These are phyloP conservation scores for Euzetes globulus DNA, from an alignment of 2,888 invertebrate genomes.

Conservation along the genomic window DNA sequence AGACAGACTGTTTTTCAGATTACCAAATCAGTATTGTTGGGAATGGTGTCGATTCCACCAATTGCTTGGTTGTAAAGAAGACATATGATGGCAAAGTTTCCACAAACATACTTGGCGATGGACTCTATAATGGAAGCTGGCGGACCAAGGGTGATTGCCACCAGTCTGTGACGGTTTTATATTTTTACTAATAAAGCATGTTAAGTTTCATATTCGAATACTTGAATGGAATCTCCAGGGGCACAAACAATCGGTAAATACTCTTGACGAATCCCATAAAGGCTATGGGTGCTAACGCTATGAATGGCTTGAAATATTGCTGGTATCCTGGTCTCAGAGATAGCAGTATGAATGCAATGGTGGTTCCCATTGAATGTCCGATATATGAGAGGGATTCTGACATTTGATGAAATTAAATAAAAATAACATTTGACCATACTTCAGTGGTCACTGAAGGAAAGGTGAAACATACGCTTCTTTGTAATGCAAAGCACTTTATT, in stretches of 20 bases:
- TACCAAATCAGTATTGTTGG: too few species aligned
- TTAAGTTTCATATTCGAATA: neutral
- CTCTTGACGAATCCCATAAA: conserved; percentile 9
- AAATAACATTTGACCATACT: neutral
- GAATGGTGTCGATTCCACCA: too few species aligned
- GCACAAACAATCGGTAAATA: neutral
- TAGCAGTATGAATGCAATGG: conserved; percentile 20
- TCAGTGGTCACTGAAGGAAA: too few species aligned
- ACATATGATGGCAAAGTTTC: too few species aligned
- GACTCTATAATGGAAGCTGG: too few species aligned
- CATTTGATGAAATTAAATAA: neutral
- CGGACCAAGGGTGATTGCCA: too few species aligned
- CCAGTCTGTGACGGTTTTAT: too few species aligned
- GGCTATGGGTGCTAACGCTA: conserved; percentile 31
- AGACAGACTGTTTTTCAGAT: too few species aligned
- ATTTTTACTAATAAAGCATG: too few species aligned
- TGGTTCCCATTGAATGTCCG: conserved; percentile 27
- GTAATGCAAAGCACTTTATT: neutral
- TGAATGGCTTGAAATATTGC: conserved; percentile 1
- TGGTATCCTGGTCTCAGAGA: conserved; percentile 25
- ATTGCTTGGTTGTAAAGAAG: too few species aligned
- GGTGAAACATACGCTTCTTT: too few species aligned
- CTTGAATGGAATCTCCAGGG: conserved; percentile 11
- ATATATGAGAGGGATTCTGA: conserved; percentile 18
- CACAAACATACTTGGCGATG: too few species aligned